A percentile compares a stretch with the other conserved stretches of the same genome.
These are phyloP conservation scores for Drosophila incognita DNA, from an alignment of 2,888 invertebrate species.

Conservation along the genomic window DNA sequence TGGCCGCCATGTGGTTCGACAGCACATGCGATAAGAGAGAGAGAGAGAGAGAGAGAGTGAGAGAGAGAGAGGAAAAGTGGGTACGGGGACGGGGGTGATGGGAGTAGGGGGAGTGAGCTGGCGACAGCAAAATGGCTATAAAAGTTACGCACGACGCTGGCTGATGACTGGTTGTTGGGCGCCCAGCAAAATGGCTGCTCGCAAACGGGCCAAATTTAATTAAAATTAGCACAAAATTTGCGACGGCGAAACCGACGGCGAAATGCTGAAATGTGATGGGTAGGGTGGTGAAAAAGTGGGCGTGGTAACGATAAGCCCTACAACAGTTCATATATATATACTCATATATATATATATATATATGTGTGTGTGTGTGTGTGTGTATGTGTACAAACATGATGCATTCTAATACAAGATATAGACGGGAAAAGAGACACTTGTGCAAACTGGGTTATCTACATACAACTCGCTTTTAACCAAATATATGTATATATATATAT, in stretches of 20 bases:
- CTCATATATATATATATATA: not conserved
- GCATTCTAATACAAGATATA: conserved; percentile 10
- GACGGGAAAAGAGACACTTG: conserved; percentile 56
- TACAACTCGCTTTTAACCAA: conserved; percentile 19
- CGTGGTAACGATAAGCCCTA: conserved; percentile 31
- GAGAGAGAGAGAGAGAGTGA: not conserved
- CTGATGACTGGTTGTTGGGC: conserved; percentile 36
- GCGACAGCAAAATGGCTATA: conserved; percentile 54
- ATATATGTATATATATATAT: not conserved
- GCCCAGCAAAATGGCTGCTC: conserved; percentile 52
- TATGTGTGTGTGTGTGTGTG: not conserved
- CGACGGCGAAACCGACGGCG: conserved; percentile 3
- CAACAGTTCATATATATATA: not conserved
- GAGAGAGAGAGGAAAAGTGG: not conserved
- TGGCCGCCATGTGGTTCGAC: conserved; percentile 37
- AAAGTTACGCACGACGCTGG: conserved; percentile 58
- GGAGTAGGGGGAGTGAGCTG: not conserved
- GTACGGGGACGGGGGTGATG: not conserved
- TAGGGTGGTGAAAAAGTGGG: conserved; percentile 20
- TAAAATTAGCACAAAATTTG: conserved; percentile 53
- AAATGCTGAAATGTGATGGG: conserved; percentile 2
- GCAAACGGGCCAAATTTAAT: conserved; percentile 43
- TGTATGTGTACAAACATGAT: conserved; percentile 14
- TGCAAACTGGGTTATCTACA: conserved; percentile 75
- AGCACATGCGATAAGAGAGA: conserved; percentile 47